Conservation (phyloP, 2,797 vertebrate species). For the Ctenopoma multispine region DNA sequence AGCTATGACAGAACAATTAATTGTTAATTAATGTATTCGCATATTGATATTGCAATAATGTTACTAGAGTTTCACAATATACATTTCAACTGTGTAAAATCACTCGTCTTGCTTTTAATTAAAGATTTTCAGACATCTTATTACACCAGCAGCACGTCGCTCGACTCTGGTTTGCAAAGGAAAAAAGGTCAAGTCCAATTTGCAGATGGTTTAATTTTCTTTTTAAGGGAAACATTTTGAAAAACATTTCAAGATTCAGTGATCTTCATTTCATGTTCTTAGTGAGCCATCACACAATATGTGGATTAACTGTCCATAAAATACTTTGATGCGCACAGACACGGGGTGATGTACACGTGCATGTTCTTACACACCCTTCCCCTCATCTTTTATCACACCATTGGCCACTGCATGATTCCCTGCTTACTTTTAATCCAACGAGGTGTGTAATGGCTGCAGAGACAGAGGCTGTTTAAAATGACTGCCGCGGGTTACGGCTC, state of each 20-base stretch:
- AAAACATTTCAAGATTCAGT: slow-evolving; percentile 46
- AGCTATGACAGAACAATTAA: background rate
- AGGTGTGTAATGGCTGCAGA: slow-evolving; percentile 70
- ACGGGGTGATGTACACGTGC: slow-evolving; percentile 23
- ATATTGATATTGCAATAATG: too few species aligned
- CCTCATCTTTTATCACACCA: slow-evolving; percentile 46
- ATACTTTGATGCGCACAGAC: slow-evolving; percentile 15
- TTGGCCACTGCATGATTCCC: slow-evolving; percentile 48
- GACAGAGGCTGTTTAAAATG: slow-evolving; percentile 53
- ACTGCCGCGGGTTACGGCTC: slow-evolving; percentile 57
- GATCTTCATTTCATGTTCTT: slow-evolving; percentile 44
- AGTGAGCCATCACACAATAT: slow-evolving; percentile 32
- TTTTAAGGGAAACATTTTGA: slow-evolving; percentile 39
- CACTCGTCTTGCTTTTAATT: too few species aligned
- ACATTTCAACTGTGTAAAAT: background rate
- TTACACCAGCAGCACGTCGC: too few species aligned
- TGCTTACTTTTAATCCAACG: slow-evolving; percentile 57
- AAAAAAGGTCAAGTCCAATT: background rate
- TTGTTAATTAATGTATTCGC: too few species aligned
- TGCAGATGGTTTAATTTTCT: background rate
- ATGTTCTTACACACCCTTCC: slow-evolving; percentile 7
- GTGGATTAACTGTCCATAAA: slow-evolving; percentile 43
- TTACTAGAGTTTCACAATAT: background rate
- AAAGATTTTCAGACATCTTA: too few species aligned
- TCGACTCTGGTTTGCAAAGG: too few species aligned